Percentiles rank a stretch among this genome's conserved stretches.
Evolutionary conservation across 2,888 invertebrate species (phyloP).

Genomic region (Chalcosyrphus nemorum): DNA sequence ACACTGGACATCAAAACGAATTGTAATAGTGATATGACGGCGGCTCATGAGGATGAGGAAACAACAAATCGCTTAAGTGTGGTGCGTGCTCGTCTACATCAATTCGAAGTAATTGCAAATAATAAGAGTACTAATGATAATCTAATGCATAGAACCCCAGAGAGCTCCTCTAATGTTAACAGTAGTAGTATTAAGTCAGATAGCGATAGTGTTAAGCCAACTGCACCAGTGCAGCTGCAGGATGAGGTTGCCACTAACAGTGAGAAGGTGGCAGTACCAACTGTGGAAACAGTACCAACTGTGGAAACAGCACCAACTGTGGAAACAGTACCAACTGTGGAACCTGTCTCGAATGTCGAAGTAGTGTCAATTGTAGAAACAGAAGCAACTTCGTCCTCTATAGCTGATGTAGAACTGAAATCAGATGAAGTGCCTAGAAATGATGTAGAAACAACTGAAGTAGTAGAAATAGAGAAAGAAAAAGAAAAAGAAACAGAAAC

Average conservation of each 20-base stretch:
- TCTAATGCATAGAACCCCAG: conserved; percentile 59
- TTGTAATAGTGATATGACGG: conserved; percentile 52
- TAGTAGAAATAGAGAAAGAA: conserved; percentile 24
- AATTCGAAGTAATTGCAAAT: conserved; percentile 78
- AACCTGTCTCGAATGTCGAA: no score
- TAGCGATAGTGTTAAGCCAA: conserved; percentile 40
- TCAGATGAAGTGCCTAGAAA: conserved; percentile 72
- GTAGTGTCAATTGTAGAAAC: conserved; percentile 19
- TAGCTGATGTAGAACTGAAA: conserved; percentile 41
- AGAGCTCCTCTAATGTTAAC: conserved; percentile 61
- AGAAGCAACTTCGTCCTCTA: not conserved
- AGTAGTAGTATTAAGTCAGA: conserved; percentile 69
- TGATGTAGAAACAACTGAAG: conserved; percentile 31
- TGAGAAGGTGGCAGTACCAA: not conserved
- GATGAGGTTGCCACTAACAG: no score
- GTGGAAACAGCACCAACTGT: no score
- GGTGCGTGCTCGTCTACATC: conserved; percentile 78
- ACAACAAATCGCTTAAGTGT: conserved; percentile 76
- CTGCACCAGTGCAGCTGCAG: conserved; percentile 27
- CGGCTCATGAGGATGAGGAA: conserved; percentile 71
- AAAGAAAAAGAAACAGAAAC: conserved; percentile 19
- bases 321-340: not conserved
- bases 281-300: conserved; percentile 10
- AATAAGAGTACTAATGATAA: conserved; percentile 74
- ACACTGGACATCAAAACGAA: conserved; percentile 58